Percentiles rank a stretch among this genome's conserved stretches.
These are phyloP conservation scores for Esox lucius DNA, from an alignment of 2,797 vertebrate species.

Conservation along the genomic window DNA sequence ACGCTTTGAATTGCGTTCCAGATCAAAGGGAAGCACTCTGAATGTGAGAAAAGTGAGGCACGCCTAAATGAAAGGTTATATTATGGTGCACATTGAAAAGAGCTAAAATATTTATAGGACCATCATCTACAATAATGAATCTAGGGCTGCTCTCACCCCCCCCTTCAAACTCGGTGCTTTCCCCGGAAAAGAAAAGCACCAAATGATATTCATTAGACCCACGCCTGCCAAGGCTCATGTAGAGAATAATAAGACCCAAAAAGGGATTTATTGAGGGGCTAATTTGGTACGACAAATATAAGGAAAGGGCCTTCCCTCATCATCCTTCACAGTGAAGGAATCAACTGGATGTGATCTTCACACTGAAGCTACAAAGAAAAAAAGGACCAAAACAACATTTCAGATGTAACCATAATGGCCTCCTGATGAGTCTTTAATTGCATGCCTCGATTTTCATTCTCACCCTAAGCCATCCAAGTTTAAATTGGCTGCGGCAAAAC, in stretches of 20 bases:
- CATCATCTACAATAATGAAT: slow-evolving; percentile 47
- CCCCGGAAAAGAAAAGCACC: background rate
- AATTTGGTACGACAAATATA: slow-evolving; percentile 16
- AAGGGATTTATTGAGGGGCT: slow-evolving; percentile 16
- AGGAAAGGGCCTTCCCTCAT: background rate
- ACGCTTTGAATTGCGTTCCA: slow-evolving; percentile 55
- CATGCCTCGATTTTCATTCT: slow-evolving; percentile 24
- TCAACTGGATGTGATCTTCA: too few species aligned
- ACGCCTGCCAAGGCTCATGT: slow-evolving; percentile 20
- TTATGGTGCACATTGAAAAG: slow-evolving; percentile 42
- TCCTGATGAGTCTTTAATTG: slow-evolving; percentile 60
- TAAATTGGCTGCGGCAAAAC: slow-evolving; percentile 20
- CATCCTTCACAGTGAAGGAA: background rate
- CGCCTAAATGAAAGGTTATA: slow-evolving; percentile 48
- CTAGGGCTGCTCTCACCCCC: slow-evolving; percentile 31
- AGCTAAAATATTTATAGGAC: slow-evolving; percentile 48
- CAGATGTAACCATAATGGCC: slow-evolving; percentile 35
- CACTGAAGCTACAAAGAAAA: background rate
- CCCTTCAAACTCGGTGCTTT: slow-evolving; percentile 18
- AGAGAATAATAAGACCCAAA: slow-evolving; percentile 35
- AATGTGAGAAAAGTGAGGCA: slow-evolving; percentile 34
- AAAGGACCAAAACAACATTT: slow-evolving; percentile 13
- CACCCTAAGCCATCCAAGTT: slow-evolving; percentile 22
- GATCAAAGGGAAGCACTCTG: slow-evolving; percentile 57
- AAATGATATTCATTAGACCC: slow-evolving; percentile 12